Base-by-base conservation (phyloP, 1,140 invertebrate genomes). In the Scaptomyza pallida region DNA sequence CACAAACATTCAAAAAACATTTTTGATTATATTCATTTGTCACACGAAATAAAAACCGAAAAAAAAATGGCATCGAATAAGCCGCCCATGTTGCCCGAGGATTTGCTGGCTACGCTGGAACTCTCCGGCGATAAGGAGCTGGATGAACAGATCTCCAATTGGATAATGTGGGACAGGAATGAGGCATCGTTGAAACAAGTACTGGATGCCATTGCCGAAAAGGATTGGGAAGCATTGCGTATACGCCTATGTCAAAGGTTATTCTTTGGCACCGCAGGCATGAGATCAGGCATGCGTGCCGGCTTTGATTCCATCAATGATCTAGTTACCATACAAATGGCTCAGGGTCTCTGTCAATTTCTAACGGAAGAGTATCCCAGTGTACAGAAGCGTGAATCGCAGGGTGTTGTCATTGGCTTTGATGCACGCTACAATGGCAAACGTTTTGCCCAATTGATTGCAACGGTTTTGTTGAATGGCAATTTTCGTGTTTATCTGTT, bases 231-330 rank as follows among this genome's bases (percentile, higher is more conserved):
- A 0, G 75, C 75, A 0, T 17, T 88, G 9, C 63, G 72, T 0
- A 12, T 23, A 0, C 65, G 82, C 2, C 75, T 88, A 2, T 78
- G 82, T 19, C 92, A 95, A 0, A 88, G 92, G 30, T 93, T 98
- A 63, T 93, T 94, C 78, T 98, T 98, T 92, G 96, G 96, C 17
- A 97, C 97, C 1, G 96, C 97, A 1, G 97, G 98, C 1, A 92
- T 99, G 8, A 93, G 98, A 63, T 97, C 96, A 0, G 92, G 93
- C 41, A 99, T 99, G 98, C 96, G 95, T 12, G 95, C 97, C 13
- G 99, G 99, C 0, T 99, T 96, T 88, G 94, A 94, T 71, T 95
- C 95, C 55, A 97, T 99, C 95, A 99, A 99, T 92, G 98, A 99
- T 92, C 93, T 99, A 17, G 98, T 99, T 0, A 95, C 99, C 16